Conservation (phyloP, 2,113 vertebrate species). For the Solea solea region DNA sequence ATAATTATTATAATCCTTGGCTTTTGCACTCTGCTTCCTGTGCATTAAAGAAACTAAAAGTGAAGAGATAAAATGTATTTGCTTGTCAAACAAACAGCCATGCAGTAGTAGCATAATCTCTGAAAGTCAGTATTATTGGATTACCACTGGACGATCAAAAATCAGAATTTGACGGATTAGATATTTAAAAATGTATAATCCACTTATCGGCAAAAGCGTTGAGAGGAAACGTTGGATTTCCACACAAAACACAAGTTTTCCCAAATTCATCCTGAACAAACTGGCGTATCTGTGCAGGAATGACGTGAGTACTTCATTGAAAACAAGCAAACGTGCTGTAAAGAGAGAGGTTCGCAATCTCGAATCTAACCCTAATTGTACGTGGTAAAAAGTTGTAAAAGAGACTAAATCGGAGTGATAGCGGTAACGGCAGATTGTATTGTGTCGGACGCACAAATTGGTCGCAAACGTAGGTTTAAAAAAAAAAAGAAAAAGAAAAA, state of each 20-base stretch:
- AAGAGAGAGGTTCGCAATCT: no score
- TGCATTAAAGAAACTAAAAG: not conserved
- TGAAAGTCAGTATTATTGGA: not conserved
- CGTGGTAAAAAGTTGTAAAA: no score
- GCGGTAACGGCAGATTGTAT: no score
- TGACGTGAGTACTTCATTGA: no score
- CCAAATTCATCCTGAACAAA: conserved; percentile 31
- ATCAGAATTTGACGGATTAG: not conserved
- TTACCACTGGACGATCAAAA: no score
- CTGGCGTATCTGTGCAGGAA: not conserved
- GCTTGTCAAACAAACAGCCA: conserved; percentile 22
- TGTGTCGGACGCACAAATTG: no score
- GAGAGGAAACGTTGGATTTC: conserved; percentile 5
- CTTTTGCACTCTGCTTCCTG: conserved; percentile 25
- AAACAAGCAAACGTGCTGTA: no score
- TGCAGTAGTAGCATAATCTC: conserved; percentile 40
- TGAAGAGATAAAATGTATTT: not conserved
- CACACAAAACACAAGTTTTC: conserved; percentile 21
- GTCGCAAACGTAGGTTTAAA: no score
- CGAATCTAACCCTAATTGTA: no score
- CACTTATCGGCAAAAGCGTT: not conserved
- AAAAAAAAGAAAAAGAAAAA: no score
- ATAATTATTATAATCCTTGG: conserved; percentile 33
- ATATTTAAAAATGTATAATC: not conserved
- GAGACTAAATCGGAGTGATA: no score